Evolutionary conservation across 2,113 vertebrate species (phyloP).

Genomic region (Sialia sialis): DNA sequence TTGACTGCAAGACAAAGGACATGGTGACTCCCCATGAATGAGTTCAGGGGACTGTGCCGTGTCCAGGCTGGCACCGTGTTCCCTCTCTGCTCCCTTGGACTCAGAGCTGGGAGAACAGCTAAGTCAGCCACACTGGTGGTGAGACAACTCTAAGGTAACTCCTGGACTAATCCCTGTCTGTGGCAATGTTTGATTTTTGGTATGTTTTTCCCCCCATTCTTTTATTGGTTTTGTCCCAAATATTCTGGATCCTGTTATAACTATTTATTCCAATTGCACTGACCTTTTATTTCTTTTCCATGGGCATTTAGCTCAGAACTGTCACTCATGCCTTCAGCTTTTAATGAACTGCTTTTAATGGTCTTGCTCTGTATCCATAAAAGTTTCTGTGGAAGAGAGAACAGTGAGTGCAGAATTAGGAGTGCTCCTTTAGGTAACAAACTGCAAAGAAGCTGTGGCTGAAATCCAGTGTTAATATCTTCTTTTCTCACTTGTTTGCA

Average conservation of each 20-base stretch:
- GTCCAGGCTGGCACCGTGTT: not conserved
- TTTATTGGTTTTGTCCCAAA: not conserved
- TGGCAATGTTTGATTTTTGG: not conserved
- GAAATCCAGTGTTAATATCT: conserved; percentile 21
- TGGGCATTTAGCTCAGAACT: not conserved
- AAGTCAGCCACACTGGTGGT: not conserved
- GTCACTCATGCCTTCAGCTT: rapidly evolving
- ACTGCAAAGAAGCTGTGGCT: not conserved
- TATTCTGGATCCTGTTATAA: not conserved
- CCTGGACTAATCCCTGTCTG: not conserved
- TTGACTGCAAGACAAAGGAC: not conserved
- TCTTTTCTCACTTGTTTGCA: conserved; percentile 56
- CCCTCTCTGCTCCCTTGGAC: not conserved
- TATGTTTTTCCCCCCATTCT: not conserved
- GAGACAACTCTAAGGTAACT: not conserved
- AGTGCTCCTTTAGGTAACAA: not conserved
- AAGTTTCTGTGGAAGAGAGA: not conserved
- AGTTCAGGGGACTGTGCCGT: not conserved
- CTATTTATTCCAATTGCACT: not conserved
- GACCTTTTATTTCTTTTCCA: not conserved
- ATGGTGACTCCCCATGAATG: not conserved
- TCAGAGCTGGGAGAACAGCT: not conserved
- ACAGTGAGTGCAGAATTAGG: not conserved
- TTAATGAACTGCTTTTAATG: not conserved
- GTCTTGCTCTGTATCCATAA: not conserved